These are phyloP conservation scores for Perccottus glenii DNA, from an alignment of 2,113 vertebrate species.

Conservation along the genomic window DNA sequence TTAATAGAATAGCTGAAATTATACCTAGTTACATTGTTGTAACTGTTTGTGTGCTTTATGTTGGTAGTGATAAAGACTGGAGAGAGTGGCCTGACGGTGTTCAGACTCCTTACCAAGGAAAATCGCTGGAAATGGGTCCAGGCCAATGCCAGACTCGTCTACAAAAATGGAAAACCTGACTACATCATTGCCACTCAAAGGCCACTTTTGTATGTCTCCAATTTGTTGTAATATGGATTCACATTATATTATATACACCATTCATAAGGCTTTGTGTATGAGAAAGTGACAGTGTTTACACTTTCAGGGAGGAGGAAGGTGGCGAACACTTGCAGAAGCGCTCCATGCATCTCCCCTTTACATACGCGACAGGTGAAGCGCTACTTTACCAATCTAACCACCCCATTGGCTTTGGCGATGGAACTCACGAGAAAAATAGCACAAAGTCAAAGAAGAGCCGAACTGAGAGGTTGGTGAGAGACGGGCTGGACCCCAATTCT, in stretches of 20 bases:
- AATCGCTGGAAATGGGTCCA: conserved; percentile 81
- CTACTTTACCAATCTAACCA: conserved; percentile 82
- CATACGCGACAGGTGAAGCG: conserved; percentile 84
- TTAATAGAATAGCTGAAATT: background rate
- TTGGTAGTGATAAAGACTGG: conserved; percentile 80
- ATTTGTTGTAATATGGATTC: no score
- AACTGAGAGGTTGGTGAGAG: conserved; percentile 55
- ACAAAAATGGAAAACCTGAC: conserved; percentile 74
- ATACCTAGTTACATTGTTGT: background rate
- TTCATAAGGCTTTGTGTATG: background rate
- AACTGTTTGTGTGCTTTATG: conserved; percentile 1
- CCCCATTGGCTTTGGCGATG: conserved; percentile 68
- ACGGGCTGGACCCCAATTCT: conserved; percentile 65
- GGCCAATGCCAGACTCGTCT: conserved; percentile 75
- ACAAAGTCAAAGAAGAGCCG: conserved; percentile 72
- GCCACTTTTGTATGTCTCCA: conserved; percentile 73
- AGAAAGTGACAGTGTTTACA: conserved; percentile 14
- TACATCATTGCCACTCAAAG: conserved; percentile 79
- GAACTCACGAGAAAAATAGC: conserved; percentile 61
- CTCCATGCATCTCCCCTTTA: conserved; percentile 85
- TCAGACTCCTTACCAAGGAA: conserved; percentile 81
- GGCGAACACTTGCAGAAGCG: conserved; percentile 83
- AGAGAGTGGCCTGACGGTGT: conserved; percentile 75
- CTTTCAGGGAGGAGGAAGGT: conserved; percentile 84
- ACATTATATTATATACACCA: background rate